Base-by-base conservation (phyloP, 1,140 invertebrate species). In the Capitella teleta region DNA sequence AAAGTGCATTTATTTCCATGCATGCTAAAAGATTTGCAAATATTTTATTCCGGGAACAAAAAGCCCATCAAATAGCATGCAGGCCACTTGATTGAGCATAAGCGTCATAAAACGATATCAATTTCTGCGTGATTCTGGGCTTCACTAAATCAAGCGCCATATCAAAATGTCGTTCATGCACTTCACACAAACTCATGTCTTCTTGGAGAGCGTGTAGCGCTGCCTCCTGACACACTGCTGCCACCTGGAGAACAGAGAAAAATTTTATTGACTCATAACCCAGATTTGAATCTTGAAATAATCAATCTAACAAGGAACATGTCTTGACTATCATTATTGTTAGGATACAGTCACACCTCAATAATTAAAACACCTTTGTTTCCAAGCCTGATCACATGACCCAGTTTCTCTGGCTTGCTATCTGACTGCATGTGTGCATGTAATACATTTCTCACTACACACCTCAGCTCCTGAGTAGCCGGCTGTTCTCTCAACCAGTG, bases 381-480 rank as follows among this genome's bases (percentile, higher is more conserved):
- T n/a, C 8, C 8, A 10, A 10, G 8, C 30, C 8, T 32, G n/a
- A 32, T 10, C 30, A 32, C 8, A 32, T 32, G 8, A 10, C 8
- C n/a, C 30, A 32, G n/a, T 32, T 32, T n/a, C 30, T 32, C 8
- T 32, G n/a, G 30, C 30, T 10, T 32, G 8, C 30, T n/a, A 32
- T n/a, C n/a, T n/a, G n/a, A n/a, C n/a, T n/a, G n/a, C n/a, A n/a
- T n/a, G n/a, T n/a, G n/a, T n/a, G n/a, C n/a, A n/a, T n/a, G n/a
- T n/a, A n/a, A n/a, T n/a, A n/a, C n/a, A n/a, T n/a, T n/a, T n/a
- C n/a, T n/a, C n/a, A 40, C 25, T 3, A 40, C 53, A 55, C 57
- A 91, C 80, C 77, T 94, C 89, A 2, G 89, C 89, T 2, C 89
- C 88, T 0, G 89, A 90, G 73, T 88, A 92, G 16, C 79, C 79